Percentiles rank a stretch among this genome's conserved stretches.
Conservation (phyloP, 30 jellyfish, hydroid and myxozoan genomes). For the Haliclystus octoradiatus region DNA sequence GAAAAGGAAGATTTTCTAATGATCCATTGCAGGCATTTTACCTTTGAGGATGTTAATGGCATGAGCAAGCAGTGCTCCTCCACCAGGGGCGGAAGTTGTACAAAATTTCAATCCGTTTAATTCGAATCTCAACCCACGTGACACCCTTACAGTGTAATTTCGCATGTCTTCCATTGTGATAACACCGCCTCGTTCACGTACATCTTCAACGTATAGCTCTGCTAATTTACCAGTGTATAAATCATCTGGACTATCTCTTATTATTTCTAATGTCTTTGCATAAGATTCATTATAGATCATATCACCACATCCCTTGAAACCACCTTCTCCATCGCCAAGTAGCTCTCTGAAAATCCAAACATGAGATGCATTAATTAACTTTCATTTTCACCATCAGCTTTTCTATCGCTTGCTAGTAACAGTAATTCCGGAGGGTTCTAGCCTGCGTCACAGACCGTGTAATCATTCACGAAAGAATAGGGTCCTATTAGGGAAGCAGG, state of each 20-base stretch:
- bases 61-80: slow-evolving; percentile 45
- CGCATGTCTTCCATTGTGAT: slow-evolving; percentile 47
- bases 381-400: too few relatives aligned
- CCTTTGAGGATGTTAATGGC: slow-evolving; percentile 42
- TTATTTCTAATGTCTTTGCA: slow-evolving; percentile 46
- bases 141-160: slow-evolving; percentile 23
- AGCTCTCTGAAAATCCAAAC: too few relatives aligned
- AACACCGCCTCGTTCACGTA: slow-evolving; percentile 35
- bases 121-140: slow-evolving; percentile 7
- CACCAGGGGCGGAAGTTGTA: slow-evolving; percentile 38
- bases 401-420: too few relatives aligned
- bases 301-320: too few relatives aligned
- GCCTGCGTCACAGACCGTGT: too few relatives aligned
- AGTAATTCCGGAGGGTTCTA: too few relatives aligned
- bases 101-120: slow-evolving; percentile 14
- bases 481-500: too few relatives aligned
- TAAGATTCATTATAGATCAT: slow-evolving; percentile 11
- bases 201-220: slow-evolving; percentile 17
- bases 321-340: too few relatives aligned
- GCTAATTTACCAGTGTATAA: slow-evolving; percentile 65
- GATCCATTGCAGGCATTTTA: not conserved
- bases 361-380: too few relatives aligned
- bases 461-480: too few relatives aligned
- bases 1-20: not conserved
- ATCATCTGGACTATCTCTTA: slow-evolving; percentile 46